A percentile compares a stretch with the other conserved stretches of the same genome.
Conservation (phyloP, 2,888 invertebrate species). For the Gastrophysa polygoni region DNA sequence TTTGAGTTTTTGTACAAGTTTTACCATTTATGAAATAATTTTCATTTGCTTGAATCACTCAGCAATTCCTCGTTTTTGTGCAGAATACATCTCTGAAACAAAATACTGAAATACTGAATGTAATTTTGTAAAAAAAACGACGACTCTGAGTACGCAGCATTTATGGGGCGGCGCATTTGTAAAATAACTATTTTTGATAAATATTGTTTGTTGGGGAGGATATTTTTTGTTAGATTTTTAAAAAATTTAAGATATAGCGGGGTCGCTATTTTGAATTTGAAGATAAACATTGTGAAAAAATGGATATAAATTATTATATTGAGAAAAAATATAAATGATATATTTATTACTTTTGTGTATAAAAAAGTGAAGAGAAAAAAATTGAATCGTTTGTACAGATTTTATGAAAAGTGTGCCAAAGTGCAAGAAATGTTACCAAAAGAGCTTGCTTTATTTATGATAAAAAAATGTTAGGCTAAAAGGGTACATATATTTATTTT, state of each 20-base stretch:
- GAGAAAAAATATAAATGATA: conserved; percentile 39
- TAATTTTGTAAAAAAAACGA: neutral
- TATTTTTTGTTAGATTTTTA: conserved; percentile 64
- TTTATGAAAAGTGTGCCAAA: conserved; percentile 61
- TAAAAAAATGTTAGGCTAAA: conserved; percentile 50
- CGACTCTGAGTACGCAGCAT: neutral
- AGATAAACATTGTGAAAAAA: conserved; percentile 59
- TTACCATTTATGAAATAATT: too few species aligned
- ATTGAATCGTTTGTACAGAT: conserved; percentile 61
- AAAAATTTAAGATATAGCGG: conserved; percentile 53
- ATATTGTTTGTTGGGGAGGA: conserved; percentile 66
- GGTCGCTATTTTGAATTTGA: conserved; percentile 55
- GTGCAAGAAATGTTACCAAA: conserved; percentile 60
- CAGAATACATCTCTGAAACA: too few species aligned
- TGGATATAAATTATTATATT: conserved; percentile 56
- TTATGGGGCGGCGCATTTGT: conserved; percentile 44
- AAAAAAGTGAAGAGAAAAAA: conserved; percentile 49
- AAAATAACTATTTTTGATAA: conserved; percentile 72
- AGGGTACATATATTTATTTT: conserved; percentile 60
- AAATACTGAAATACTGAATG: neutral
- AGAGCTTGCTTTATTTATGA: conserved; percentile 56
- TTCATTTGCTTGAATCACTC: too few species aligned
- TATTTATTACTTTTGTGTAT: conserved; percentile 59
- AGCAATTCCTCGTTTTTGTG: too few species aligned
- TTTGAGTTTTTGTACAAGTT: too few species aligned